Base-by-base conservation (phyloP, 1,140 invertebrate genomes). In the Mya arenaria region DNA sequence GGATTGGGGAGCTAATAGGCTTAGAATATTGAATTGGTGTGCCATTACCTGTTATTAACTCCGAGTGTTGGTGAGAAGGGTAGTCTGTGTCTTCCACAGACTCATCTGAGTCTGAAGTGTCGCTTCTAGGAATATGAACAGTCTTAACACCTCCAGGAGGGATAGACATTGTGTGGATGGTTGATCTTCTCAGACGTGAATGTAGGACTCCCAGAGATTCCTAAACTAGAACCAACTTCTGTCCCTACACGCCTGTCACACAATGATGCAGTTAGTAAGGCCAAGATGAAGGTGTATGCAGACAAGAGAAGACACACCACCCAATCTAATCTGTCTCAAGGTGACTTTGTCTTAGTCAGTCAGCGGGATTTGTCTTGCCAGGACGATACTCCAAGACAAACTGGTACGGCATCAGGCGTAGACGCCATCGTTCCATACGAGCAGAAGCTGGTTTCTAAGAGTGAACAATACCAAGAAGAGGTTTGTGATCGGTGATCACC, bases 311-410 rank as follows among this genome's bases (percentile, higher is more conserved):
- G 69, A 48, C 37, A 60, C 23, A 56, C 65, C 1, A 34, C 4
- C 10, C 34, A n/a, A 25, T 48, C 39, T 10, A n/a, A 13, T 28
- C 15, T 85, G 8, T 41, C 17, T n/a, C 30, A 37, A 44, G 83
- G 72, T 39, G 78, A 84, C 39, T 60, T 55, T 28, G 74, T 83
- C 3, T 68, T 85, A 32, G 82, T 85, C 72, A 87, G 41, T 86
- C 84, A 39, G 80, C 83, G 23, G 82, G 82, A 74, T 86, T 87
- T 0, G 85, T 78, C 66, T 65, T 74, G 30, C 84, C 79, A 44
- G 77, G 86, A 15, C 62, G 48, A 60, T 84, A 87, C 48, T 71
- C 48, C 0, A 86, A 37, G 37, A 25, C 60, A 32, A 77, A 80
- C 36, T 75, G 36, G 58, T 85, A 87, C 23, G 84, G 71, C 65